Percentiles rank a stretch among this genome's conserved stretches.
Conservation (phyloP, 2,888 invertebrate species). For the Aphrophora alni region DNA sequence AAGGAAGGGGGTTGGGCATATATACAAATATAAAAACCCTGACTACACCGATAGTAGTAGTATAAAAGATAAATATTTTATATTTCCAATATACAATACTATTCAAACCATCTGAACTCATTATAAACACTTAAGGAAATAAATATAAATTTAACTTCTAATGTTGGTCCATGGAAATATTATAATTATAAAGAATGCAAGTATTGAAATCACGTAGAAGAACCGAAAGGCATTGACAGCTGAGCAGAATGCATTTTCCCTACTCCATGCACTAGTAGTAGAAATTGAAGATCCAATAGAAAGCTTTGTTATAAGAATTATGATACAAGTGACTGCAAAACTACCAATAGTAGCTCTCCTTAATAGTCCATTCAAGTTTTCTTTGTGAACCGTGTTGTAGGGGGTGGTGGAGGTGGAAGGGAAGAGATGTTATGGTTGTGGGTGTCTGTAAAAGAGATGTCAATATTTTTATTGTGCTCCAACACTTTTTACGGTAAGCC, state of each 20-base stretch:
- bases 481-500: neutral
- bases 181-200: too few species aligned
- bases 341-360: conserved; percentile 43
- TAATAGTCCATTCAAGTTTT: conserved; percentile 47
- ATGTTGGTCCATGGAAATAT: too few species aligned
- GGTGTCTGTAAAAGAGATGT: conserved; percentile 44
- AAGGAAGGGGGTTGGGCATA: too few species aligned
- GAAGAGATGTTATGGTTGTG: conserved; percentile 49
- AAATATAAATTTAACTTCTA: too few species aligned
- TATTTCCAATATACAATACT: too few species aligned
- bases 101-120: too few species aligned
- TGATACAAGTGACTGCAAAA: conserved; percentile 26
- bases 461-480: conserved; percentile 44
- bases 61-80: too few species aligned
- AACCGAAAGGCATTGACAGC: neutral
- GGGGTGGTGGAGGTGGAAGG: conserved; percentile 42
- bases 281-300: conserved; percentile 25
- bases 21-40: too few species aligned
- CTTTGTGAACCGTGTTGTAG: conserved; percentile 46
- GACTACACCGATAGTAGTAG: too few species aligned
- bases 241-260: neutral
- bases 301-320: conserved; percentile 25
- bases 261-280: neutral
- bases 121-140: too few species aligned
- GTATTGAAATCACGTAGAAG: too few species aligned